A percentile compares a stretch with the other conserved stretches of the same genome.
Evolutionary conservation across 2,797 vertebrate genomes (phyloP).

Genomic region (Melanogrammus aeglefinus): DNA sequence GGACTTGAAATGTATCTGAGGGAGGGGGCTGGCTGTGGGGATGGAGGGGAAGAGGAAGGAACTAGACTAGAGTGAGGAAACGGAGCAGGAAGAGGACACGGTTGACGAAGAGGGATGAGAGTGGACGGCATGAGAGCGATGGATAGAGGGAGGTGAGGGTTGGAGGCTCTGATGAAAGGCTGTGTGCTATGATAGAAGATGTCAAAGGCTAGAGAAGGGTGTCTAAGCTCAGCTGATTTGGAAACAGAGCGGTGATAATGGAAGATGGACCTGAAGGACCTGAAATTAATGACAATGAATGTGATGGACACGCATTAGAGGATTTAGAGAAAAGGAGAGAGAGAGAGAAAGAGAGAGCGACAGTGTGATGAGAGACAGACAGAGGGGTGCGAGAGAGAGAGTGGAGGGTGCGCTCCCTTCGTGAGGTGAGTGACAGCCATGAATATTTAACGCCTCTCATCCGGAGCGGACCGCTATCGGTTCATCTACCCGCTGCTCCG

Average conservation of each 20-base stretch:
- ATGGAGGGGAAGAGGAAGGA: constrained; percentile 6
- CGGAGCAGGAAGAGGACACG: constrained; percentile 14
- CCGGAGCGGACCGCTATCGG: constrained; percentile 63
- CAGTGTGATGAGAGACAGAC: not conserved
- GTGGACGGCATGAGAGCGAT: constrained; percentile 20
- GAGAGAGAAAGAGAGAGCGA: not conserved
- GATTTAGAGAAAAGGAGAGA: constrained; percentile 7
- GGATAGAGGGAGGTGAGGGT: constrained; percentile 31
- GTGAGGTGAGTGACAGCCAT: constrained; percentile 69
- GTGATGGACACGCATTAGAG: constrained; percentile 8
- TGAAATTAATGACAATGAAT: not conserved
- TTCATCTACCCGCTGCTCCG: constrained; percentile 47
- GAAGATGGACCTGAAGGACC: not conserved
- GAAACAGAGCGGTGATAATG: not conserved
- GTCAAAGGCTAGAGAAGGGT: not conserved
- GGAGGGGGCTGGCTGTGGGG: not conserved
- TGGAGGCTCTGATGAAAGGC: not conserved
- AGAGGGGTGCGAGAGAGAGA: constrained; percentile 1
- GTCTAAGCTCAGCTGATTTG: not conserved
- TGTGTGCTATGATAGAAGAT: not conserved
- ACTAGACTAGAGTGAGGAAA: constrained; percentile 22
- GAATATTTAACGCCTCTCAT: constrained; percentile 71
- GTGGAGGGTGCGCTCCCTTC: constrained; percentile 22
- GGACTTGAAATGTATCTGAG: not conserved
- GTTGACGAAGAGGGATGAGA: constrained; percentile 11